Base-by-base conservation (phyloP, 1,140 invertebrate genomes). In the Pentalonia nigronervosa region DNA sequence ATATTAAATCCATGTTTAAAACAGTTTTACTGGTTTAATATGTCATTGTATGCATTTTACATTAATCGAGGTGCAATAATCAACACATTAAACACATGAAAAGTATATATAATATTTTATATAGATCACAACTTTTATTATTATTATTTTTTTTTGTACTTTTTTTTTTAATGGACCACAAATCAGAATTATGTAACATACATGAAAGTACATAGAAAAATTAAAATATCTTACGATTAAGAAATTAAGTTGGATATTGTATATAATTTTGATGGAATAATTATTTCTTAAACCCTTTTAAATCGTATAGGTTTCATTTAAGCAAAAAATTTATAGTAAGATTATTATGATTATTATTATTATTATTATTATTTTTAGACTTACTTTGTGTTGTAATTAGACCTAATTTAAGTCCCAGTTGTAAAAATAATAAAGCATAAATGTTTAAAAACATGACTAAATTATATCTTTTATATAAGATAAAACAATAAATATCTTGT, bases 371-470 rank as follows among this genome's bases (percentile, higher is more conserved):
- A 41, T 67, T 91, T 92, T 81, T 92, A 92, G 90, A 76, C 21
- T 60, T 91, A 76, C 47, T 93, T 93, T 93, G 91, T 92, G 91
- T 92, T 92, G 91, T 93, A 93, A 93, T 84, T 93, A 93, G 76
- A 93, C 23, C 34, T 93, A 93, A 86, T 93, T 56, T 93, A 93
- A 93, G 91, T 93, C 25, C 76, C 76, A 93, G 48, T 93, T 93
- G 91, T 93, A 93, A 86, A 93, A 91, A 41, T n/a, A 93, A 93
- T 86, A 86, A 93, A 93, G 47, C 47, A 93, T 84, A 93, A 60
- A 93, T 93, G 81, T 84, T 21, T 50, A 47, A 86, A 86, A 86
- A 83, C 91, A 93, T 93, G 76, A 84, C 47, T 84, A 84, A 93
- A 93, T 93, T 53, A 83, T 93, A 93, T 93, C 91, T 93, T 93